Conservation (phyloP, 2,797 vertebrate genomes). For the Rallus crepitans region DNA sequence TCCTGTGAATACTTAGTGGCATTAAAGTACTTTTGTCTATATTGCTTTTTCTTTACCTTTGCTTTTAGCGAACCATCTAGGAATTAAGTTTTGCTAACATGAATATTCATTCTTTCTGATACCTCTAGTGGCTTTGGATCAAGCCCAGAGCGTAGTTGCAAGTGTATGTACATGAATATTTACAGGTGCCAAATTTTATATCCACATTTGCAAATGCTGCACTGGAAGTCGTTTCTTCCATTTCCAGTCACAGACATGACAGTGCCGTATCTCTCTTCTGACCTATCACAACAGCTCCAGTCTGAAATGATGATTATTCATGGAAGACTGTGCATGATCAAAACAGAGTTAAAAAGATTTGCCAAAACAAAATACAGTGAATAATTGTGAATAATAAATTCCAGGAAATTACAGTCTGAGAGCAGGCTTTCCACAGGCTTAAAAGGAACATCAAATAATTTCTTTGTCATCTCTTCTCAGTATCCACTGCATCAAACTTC, state of each 20-base stretch:
- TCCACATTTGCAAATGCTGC: slow-evolving; percentile 22
- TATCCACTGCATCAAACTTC: slow-evolving; percentile 24
- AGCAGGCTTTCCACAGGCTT: slow-evolving; percentile 43
- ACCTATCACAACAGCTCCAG: slow-evolving; percentile 54
- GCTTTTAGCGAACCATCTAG: not conserved
- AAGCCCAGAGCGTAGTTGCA: slow-evolving; percentile 41
- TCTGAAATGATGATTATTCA: slow-evolving; percentile 57
- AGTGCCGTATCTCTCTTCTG: slow-evolving; percentile 34
- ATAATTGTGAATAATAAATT: slow-evolving; percentile 66
- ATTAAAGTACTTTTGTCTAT: not conserved
- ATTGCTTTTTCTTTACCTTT: slow-evolving; percentile 25
- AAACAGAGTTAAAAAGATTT: slow-evolving; percentile 67
- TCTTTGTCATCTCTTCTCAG: slow-evolving; percentile 42
- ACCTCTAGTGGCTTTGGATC: slow-evolving; percentile 51
- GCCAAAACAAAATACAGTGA: slow-evolving; percentile 66
- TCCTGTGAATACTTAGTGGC: not conserved
- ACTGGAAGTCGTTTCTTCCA: slow-evolving; percentile 8
- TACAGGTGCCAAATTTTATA: slow-evolving; percentile 59
- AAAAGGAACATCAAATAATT: slow-evolving; percentile 59
- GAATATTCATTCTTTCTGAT: slow-evolving; percentile 60
- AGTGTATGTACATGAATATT: slow-evolving; percentile 60
- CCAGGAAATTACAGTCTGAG: slow-evolving; percentile 51
- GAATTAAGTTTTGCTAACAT: slow-evolving; percentile 46
- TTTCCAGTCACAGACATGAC: slow-evolving; percentile 37
- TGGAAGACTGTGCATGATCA: slow-evolving; percentile 43